A percentile compares a stretch with the other conserved stretches of the same genome.
Evolutionary conservation across 2,797 vertebrate species (phyloP).

Genomic region (Pristis pectinata): DNA sequence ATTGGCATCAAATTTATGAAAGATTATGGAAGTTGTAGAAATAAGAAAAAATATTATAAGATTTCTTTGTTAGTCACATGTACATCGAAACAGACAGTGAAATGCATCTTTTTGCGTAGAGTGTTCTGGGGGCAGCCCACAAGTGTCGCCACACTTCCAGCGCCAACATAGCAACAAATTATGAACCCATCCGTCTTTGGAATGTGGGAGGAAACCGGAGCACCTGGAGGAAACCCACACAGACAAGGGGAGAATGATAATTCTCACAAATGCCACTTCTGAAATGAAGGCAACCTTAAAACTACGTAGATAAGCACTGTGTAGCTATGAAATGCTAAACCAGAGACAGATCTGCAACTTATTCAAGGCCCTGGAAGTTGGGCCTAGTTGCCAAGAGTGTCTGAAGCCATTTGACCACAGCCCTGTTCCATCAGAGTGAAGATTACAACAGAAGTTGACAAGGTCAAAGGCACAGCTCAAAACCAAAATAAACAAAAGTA

Average conservation of each 20-base stretch:
- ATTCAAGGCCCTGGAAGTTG: not conserved
- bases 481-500: not conserved
- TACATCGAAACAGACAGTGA: no score
- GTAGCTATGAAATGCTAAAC: not conserved
- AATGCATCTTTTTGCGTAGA: no score
- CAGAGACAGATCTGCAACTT: not conserved
- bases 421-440: not conserved
- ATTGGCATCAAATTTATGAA: not conserved
- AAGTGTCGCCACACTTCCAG: no score
- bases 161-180: no score
- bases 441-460: not conserved
- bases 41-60: not conserved
- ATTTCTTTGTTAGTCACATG: no score
- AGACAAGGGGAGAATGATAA: not conserved
- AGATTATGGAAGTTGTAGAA: not conserved
- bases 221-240: no score
- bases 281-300: not conserved
- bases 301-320: not conserved
- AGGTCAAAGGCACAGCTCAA: not conserved
- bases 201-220: no score
- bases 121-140: no score
- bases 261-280: not conserved
- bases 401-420: not conserved
- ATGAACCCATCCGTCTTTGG: no score
- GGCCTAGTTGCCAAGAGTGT: not conserved